Conservation (phyloP, 2,113 vertebrate species). For the Capricornis sumatraensis region DNA sequence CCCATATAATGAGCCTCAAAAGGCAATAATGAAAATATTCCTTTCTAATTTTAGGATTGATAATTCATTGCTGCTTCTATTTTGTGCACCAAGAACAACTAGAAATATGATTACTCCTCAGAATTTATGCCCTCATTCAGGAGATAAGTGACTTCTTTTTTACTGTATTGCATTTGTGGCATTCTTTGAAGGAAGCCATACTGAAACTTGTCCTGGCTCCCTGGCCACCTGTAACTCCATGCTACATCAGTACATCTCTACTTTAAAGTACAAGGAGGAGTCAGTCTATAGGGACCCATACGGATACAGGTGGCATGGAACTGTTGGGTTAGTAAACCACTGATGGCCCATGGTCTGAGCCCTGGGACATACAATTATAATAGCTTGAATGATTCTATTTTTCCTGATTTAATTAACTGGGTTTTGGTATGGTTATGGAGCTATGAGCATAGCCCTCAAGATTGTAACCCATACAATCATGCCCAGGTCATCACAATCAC, state of each 20-base stretch:
- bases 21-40: constrained; percentile 62
- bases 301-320: background rate
- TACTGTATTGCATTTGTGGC: background rate
- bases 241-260: background rate
- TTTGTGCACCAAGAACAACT: constrained; percentile 16
- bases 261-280: background rate
- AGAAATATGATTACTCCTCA: constrained; percentile 18
- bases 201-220: background rate
- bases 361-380: background rate
- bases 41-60: constrained; percentile 52
- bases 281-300: background rate
- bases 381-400: constrained; percentile 14
- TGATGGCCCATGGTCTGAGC: background rate
- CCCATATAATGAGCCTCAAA: constrained; percentile 55
- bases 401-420: background rate
- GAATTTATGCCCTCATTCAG: background rate
- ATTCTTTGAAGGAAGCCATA: constrained; percentile 20
- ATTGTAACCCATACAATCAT: background rate
- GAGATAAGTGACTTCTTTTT: constrained; percentile 11
- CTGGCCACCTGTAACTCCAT: background rate
- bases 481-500: background rate
- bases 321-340: background rate
- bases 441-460: background rate
- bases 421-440: background rate
- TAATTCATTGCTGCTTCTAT: constrained; percentile 31